Evolutionary conservation across 2,797 vertebrate genomes (phyloP), one percentile per base, ranked within the genome.

Genomic region (Girardinus metallicus): DNA sequence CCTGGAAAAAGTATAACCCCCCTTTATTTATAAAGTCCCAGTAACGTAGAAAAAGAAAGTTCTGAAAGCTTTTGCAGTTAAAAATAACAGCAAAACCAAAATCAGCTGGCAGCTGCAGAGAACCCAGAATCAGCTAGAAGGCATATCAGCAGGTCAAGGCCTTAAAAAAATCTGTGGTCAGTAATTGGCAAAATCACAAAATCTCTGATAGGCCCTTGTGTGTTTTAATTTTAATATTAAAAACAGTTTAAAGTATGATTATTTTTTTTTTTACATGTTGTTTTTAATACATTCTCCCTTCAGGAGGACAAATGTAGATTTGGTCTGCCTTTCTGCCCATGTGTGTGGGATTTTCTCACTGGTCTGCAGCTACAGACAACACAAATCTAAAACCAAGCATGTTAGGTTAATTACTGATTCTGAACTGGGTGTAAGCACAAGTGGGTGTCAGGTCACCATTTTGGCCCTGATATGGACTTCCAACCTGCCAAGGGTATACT

Each of bases 401-500:
- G 49, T 75, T 29, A n/a, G 71, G 55, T 74, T 51, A 79, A 79
- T 74, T 64, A 64, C 44, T 74, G 4, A 74, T 80, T 36, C 10
- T n/a, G 41, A 75, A 75, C 26, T 46, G 41, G 62, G 47, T 23
- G 3, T 55, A 18, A 29, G 18, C 21, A 57, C 36, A 44, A 64
- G 26, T 60, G 70, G 34, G 66, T 75, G 36, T 70, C 15, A 68
- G 18, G 13, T 74, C 62, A 57, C 15, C 26, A 31, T 49, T 44
- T 29, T 74, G 55, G 71, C 53, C 43, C 44, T 73, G 34, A 73
- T 43, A 74, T 29, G 26, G 71, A 73, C 53, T 62, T 23, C 41
- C 41, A 78, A 73, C 41, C 2, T 78, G 47, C 12, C 16, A 11
- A 44, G 49, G 23, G 39, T 39, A 18, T 23, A 23, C 44, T 29